phyloP scores from a whole-genome alignment of 2,797 vertebrate genomes.

The Megalops cyprinoides region DNA sequence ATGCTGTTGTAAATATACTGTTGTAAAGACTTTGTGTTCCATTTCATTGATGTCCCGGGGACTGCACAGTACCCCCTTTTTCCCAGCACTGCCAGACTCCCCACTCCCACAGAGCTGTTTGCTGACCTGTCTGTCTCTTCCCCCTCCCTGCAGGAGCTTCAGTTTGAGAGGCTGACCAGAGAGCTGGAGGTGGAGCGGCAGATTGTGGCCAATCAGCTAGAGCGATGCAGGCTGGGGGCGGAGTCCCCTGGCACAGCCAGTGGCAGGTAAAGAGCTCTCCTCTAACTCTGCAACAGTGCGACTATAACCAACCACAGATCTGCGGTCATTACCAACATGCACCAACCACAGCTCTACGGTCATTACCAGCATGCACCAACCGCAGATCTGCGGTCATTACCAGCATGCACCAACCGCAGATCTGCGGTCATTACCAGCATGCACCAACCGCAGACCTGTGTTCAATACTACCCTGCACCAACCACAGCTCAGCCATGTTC shows the following conservation, averaged over 20 bases:
- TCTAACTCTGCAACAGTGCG: slow-evolving; percentile 21
- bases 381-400: slow-evolving; percentile 1
- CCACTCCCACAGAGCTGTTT: background rate
- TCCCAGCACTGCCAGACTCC: background rate
- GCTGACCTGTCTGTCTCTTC: slow-evolving; percentile 44
- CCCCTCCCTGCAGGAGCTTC: slow-evolving; percentile 87
- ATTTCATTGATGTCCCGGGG: background rate
- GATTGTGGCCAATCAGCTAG: slow-evolving; percentile 99
- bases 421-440: no score
- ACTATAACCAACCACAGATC: background rate
- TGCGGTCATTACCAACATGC: no score
- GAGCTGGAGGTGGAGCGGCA: slow-evolving; percentile 99
- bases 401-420: slow-evolving; percentile 1
- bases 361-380: no score
- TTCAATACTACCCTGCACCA: no score
- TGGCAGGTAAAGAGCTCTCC: slow-evolving; percentile 86
- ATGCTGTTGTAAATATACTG: background rate
- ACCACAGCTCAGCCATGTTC: no score
- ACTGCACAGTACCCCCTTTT: background rate
- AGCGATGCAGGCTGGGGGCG: slow-evolving; percentile 96
- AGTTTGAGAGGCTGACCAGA: slow-evolving; percentile 98
- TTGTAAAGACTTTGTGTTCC: background rate
- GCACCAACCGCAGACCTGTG: no score
- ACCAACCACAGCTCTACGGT: no score
- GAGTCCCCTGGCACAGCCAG: slow-evolving; percentile 94